Evolutionary conservation across 2,888 invertebrate species (phyloP), one percentile per base, ranked within the genome.

Genomic region (Exephanes ischioxanthus): DNA sequence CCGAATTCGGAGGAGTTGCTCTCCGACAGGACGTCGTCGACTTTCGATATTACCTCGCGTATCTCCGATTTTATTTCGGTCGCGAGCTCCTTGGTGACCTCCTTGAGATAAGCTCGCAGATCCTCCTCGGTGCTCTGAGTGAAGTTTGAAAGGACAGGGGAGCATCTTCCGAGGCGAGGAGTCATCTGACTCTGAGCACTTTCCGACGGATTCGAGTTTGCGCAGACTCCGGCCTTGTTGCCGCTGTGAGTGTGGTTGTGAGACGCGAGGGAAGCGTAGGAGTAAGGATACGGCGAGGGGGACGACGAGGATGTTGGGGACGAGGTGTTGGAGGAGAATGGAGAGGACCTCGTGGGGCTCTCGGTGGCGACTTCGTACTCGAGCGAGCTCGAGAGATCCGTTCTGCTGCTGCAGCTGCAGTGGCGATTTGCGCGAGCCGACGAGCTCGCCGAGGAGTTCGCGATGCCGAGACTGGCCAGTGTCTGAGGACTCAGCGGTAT

Each of bases 21-120:
- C 92, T 96, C 97, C 86, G 97, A 97, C 48, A 97, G 94, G 70
- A 97, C 97, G 91, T 97, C 97, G 89, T 97, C 97, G 0, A 97
- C 97, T 93, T 96, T 96, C 1, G 96, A 97, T 88, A 97, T 97
- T 0, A 97, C 97, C 93, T 96, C 97, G 6, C 97, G 95, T 58
- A 97, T 96, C 94, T 97, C 97, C 1, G 97, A 97, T 92, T 97
- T 97, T 26, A 97, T 97, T 94, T 97, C 97, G 11, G 97, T 97
- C 0, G 97, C 97, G 86, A 97, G 94, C 94, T 97, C 97, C 94
- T 96, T 96, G 4, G 97, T 97, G 93, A 97, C 96, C 94, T 97
- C 97, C 89, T 97, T 96, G 1, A 97, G 96, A 90, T 97, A 97
- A 0, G 97, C 97, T 89, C 97, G 96, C 41, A 97, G 93, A 90